Base-by-base conservation (phyloP, 2,797 vertebrate genomes). In the Triplophysa bombifrons region DNA sequence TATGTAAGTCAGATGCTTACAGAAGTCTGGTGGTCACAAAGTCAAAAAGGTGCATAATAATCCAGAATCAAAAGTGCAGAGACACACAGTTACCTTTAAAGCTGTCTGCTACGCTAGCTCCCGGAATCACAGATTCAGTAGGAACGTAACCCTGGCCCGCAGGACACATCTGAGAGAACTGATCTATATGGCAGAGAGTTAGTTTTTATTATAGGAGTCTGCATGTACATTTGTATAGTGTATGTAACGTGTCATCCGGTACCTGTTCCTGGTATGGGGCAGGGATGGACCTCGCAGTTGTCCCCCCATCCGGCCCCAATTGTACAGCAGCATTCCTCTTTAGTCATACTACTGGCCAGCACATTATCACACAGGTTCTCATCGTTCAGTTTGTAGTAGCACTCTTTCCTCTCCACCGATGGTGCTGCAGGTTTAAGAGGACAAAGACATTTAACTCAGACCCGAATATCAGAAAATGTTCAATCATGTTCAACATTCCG, bases 291-390 rank as follows among this genome's bases (percentile, higher is more conserved):
- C 92, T 99, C 97, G 58, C 97, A 99, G 93, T 98, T 98, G 84
- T 99, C 98, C 0, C 98, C 98, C 97, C 97, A 99, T 58, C 97
- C 97, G 0, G 96, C 97, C 16, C 98, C 98, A 58, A 98, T 92
- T 0, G 98, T 99, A 81, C 97, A 99, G 93, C 98, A 99, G 88
- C 98, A 99, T 84, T 99, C 96, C 87, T 97, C 93, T 84, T 96
- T 96, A 76, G 96, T 98, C 58, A 98, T 93, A 0, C 95, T 95
- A 87, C 95, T 95, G 2, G 95, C 96, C 86, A 99, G 91, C 67
- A 99, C 98, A 0, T 96, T 98, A 85, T 98, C 97, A 80, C 98
- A 99, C 88, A 99, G 94, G 87, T 98, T 98, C 83, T 96, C 95
- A 2, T 97, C 94, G 0, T 95, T 96, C 77, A 99, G 94, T 56